A percentile compares a stretch with the other conserved stretches of the same genome.
Conservation (phyloP, 2,888 invertebrate genomes). For the Tineola bisselliella region DNA sequence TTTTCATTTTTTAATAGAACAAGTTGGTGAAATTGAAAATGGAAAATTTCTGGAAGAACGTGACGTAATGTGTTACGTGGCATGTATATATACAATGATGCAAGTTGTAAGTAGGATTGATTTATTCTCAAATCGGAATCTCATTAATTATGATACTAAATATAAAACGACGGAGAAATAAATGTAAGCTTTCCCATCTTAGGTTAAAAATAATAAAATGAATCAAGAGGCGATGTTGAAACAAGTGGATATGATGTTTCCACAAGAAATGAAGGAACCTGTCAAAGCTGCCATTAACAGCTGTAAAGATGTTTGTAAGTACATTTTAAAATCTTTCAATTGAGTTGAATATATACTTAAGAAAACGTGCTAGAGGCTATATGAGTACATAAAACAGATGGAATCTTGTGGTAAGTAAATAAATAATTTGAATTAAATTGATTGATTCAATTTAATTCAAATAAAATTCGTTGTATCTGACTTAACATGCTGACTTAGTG, state of each 20-base stretch:
- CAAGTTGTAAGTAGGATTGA: slow-evolving; percentile 36
- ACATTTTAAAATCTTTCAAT: too few species aligned
- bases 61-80: slow-evolving; percentile 56
- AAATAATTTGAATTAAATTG: too few species aligned
- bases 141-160: too few species aligned
- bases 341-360: too few species aligned
- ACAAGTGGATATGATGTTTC: slow-evolving; percentile 48
- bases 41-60: slow-evolving; percentile 49
- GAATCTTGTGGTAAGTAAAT: too few species aligned
- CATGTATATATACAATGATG: slow-evolving; percentile 47
- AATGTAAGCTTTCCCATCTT: not conserved
- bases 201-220: slow-evolving; percentile 46
- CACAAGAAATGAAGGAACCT: slow-evolving; percentile 36
- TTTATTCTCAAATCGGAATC: too few species aligned
- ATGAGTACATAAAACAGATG: too few species aligned
- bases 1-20: slow-evolving; percentile 28
- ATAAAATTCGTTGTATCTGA: too few species aligned
- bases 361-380: too few species aligned
- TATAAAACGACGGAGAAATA: too few species aligned
- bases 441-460: too few species aligned
- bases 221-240: slow-evolving; percentile 39
- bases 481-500: too few species aligned
- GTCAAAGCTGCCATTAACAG: slow-evolving; percentile 32
- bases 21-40: slow-evolving; percentile 48
- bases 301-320: slow-evolving; percentile 47